Percentiles rank a stretch among this genome's conserved stretches.
These are phyloP conservation scores for Eugnorisma glareosa DNA, from an alignment of 2,888 invertebrate genomes.

Conservation along the genomic window DNA sequence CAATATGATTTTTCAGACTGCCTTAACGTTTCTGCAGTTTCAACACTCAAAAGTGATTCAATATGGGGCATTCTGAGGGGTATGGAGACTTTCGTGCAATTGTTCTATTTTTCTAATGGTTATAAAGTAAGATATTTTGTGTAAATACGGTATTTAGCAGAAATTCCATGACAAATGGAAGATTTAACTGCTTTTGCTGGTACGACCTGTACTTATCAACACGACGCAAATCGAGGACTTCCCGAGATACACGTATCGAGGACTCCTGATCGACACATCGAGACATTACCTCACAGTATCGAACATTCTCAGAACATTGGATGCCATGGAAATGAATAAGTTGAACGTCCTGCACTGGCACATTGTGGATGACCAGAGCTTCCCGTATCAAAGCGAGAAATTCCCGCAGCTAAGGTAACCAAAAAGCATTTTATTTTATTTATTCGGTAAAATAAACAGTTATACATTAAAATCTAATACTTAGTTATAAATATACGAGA, in stretches of 20 bases:
- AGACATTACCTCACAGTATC: constrained; percentile 94
- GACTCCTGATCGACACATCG: constrained; percentile 96
- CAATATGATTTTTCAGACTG: constrained; percentile 74
- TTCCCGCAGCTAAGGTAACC: constrained; percentile 94
- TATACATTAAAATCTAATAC: no score
- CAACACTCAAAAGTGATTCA: constrained; percentile 78
- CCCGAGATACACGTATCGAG: constrained; percentile 95
- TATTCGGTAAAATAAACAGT: no score
- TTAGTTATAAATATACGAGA: no score
- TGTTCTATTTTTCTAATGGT: constrained; percentile 88
- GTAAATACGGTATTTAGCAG: not conserved
- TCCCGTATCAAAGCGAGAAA: constrained; percentile 95
- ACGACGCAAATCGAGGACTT: constrained; percentile 93
- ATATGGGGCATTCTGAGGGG: constrained; percentile 97
- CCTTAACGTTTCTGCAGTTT: constrained; percentile 70
- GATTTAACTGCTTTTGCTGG: constrained; percentile 24
- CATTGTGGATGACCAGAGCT: constrained; percentile 97
- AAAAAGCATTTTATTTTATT: no score
- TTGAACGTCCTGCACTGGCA: constrained; percentile 99
- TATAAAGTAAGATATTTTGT: constrained; percentile 65
- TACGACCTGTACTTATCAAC: constrained; percentile 92
- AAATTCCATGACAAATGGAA: not conserved
- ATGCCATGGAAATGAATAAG: constrained; percentile 97
- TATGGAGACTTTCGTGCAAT: constrained; percentile 96
- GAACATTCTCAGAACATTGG: constrained; percentile 92